These are phyloP conservation scores for Cantharis flavilabris DNA, from an alignment of 2,888 invertebrate species.

Conservation along the genomic window DNA sequence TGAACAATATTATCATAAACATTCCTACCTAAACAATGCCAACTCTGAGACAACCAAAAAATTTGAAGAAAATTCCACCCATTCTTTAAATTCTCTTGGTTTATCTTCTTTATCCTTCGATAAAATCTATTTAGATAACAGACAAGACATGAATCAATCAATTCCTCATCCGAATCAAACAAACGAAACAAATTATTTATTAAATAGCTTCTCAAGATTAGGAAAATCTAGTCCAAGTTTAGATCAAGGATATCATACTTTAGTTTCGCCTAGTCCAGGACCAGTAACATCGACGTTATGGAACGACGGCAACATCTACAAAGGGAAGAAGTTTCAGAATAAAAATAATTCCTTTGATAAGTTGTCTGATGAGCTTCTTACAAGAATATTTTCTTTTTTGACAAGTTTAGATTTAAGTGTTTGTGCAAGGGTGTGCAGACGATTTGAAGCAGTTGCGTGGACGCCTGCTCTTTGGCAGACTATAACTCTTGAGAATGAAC, in stretches of 20 bases:
- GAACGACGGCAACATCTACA: slow-evolving; percentile 50
- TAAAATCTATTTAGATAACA: slow-evolving; percentile 52
- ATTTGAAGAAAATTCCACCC: slow-evolving; percentile 17
- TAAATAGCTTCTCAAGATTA: slow-evolving; percentile 54
- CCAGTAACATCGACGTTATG: slow-evolving; percentile 52
- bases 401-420: slow-evolving; percentile 72
- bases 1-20: slow-evolving; percentile 41
- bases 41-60: slow-evolving; percentile 37
- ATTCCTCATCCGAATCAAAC: slow-evolving; percentile 32
- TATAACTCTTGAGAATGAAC: slow-evolving; percentile 66
- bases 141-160: slow-evolving; percentile 39
- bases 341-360: slow-evolving; percentile 62
- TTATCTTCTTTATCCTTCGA: slow-evolving; percentile 49
- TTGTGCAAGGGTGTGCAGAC: slow-evolving; percentile 75
- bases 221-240: slow-evolving; percentile 68
- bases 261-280: slow-evolving; percentile 66
- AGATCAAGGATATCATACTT: slow-evolving; percentile 82
- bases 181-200: slow-evolving; percentile 47
- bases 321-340: slow-evolving; percentile 45
- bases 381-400: slow-evolving; percentile 73
- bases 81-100: slow-evolving; percentile 23
- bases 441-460: slow-evolving; percentile 80
- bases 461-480: slow-evolving; percentile 75
- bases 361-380: slow-evolving; percentile 69
- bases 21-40: slow-evolving; percentile 41